Evolutionary conservation across 2,797 vertebrate species (phyloP).

Genomic region (Leptatherina wallacei): DNA sequence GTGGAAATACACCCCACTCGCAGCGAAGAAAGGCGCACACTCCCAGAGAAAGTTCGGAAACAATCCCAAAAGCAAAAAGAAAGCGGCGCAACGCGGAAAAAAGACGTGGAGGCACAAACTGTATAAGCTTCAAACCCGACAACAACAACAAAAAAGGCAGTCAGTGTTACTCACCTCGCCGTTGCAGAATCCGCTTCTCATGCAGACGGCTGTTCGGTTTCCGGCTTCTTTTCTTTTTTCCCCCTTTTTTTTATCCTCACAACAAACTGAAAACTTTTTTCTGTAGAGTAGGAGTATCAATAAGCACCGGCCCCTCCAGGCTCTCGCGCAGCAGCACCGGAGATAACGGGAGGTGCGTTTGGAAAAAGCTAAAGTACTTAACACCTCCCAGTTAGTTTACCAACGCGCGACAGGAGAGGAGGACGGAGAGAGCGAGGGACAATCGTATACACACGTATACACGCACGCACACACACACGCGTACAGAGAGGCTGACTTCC

Average conservation of each 20-base stretch:
- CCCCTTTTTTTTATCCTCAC: slow-evolving; percentile 73
- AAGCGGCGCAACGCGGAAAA: slow-evolving; percentile 9
- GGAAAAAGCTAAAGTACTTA: slow-evolving; percentile 80
- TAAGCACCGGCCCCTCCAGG: slow-evolving; percentile 48
- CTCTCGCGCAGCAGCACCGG: slow-evolving; percentile 65
- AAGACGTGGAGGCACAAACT: slow-evolving; percentile 42
- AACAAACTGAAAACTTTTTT: slow-evolving; percentile 75
- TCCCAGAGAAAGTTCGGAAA: slow-evolving; percentile 58
- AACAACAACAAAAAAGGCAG: slow-evolving; percentile 51
- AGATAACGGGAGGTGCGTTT: slow-evolving; percentile 80
- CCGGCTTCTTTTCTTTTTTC: slow-evolving; percentile 49
- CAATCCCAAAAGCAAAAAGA: slow-evolving; percentile 6
- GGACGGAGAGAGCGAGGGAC: slow-evolving; percentile 24
- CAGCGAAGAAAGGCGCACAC: slow-evolving; percentile 20
- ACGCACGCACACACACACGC: slow-evolving; percentile 14
- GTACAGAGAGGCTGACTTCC: slow-evolving; percentile 58
- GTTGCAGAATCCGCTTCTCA: slow-evolving; percentile 59
- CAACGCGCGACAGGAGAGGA: slow-evolving; percentile 56
- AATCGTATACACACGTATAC: not conserved
- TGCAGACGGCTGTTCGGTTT: slow-evolving; percentile 57
- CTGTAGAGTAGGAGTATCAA: slow-evolving; percentile 46
- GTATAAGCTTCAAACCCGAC: slow-evolving; percentile 48
- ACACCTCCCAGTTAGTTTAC: slow-evolving; percentile 81
- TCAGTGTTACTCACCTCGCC: slow-evolving; percentile 64
- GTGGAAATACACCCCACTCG: slow-evolving; percentile 17